Evolutionary conservation across 2,797 vertebrate genomes (phyloP).

Genomic region (Coregonus suidteri): DNA sequence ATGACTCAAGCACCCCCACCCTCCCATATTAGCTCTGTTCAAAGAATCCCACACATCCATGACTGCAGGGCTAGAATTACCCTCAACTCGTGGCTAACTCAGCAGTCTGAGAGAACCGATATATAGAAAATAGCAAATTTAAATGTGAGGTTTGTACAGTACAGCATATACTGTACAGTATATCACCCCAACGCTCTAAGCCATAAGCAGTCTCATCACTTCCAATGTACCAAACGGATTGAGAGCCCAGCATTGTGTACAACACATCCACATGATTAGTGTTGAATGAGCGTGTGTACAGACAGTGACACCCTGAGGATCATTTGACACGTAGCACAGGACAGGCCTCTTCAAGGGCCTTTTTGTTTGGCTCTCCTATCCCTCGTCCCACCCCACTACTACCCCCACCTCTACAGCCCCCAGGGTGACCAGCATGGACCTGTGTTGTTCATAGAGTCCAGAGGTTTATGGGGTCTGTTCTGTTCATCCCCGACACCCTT

Average conservation of each 20-base stretch:
- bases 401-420: constrained; percentile 21
- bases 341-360: background rate
- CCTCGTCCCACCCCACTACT: background rate
- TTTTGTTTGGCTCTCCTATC: background rate
- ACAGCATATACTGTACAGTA: too few relatives aligned
- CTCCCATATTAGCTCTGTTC: too few relatives aligned
- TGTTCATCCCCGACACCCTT: too few relatives aligned
- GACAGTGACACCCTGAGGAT: background rate
- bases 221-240: background rate
- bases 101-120: background rate
- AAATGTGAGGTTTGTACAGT: too few relatives aligned
- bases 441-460: background rate
- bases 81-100: background rate
- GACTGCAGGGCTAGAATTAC: too few relatives aligned
- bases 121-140: background rate
- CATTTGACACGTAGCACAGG: background rate
- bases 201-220: background rate
- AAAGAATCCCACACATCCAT: background rate
- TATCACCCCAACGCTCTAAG: background rate
- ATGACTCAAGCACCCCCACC: too few relatives aligned
- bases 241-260: background rate
- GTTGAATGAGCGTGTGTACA: background rate
- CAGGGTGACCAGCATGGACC: constrained; percentile 36
- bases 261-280: background rate
- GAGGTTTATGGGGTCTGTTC: background rate